Conservation (phyloP, 2,888 invertebrate genomes). For the Alcis repandata region DNA sequence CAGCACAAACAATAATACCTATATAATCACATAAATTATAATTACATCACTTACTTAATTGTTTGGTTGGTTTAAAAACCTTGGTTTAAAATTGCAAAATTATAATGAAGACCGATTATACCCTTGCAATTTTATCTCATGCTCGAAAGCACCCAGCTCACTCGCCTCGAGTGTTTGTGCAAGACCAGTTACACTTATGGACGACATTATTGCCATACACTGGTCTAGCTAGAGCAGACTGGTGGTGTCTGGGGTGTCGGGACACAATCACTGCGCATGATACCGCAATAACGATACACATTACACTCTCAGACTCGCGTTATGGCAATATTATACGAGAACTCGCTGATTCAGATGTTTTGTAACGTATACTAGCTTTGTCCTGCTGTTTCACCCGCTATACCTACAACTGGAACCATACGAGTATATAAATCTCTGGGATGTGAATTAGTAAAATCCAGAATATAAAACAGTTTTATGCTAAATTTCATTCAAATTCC, state of each 20-base stretch:
- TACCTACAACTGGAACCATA: no score
- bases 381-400: no score
- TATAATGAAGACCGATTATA: neutral
- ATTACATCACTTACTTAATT: no score
- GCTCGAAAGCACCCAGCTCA: conserved; percentile 47
- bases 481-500: no score
- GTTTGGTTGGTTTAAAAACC: no score
- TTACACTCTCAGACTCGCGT: conserved; percentile 63
- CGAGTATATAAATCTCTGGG: no score
- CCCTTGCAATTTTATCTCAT: conserved; percentile 33
- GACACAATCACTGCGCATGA: conserved; percentile 62
- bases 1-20: no score
- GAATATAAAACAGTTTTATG: no score
- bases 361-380: conserved; percentile 41
- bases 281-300: conserved; percentile 70
- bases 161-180: conserved; percentile 48
- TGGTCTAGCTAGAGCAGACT: conserved; percentile 57
- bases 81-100: neutral
- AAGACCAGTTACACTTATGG: conserved; percentile 69
- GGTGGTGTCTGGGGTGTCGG: conserved; percentile 56
- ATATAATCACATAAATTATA: no score
- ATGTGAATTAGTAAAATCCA: no score
- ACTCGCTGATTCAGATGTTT: conserved; percentile 55
- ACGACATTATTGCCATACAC: conserved; percentile 70
- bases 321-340: conserved; percentile 59